Percentiles rank a stretch among this genome's conserved stretches.
These are phyloP conservation scores for Cylas formicarius DNA, from an alignment of 1,140 invertebrate species.

Conservation along the genomic window DNA sequence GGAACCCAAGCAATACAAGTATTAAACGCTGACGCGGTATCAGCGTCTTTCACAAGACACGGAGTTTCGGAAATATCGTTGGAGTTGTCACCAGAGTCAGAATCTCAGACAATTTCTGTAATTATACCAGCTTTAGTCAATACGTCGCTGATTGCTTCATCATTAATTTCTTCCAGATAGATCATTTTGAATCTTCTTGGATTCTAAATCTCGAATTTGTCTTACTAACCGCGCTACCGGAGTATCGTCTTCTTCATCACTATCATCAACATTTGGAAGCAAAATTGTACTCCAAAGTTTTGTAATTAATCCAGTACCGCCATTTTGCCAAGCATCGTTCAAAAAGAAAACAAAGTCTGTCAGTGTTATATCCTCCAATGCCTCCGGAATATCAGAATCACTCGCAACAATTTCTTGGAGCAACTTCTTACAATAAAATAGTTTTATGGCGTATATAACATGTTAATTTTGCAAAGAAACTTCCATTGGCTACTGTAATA, in stretches of 20 bases:
- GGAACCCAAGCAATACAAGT: slow-evolving; percentile 10
- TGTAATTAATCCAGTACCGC: slow-evolving; percentile 1
- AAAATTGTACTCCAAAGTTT: slow-evolving; percentile 5
- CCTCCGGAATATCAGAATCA: slow-evolving; percentile 4
- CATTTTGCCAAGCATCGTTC: slow-evolving; percentile 6
- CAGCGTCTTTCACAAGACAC: slow-evolving; percentile 4
- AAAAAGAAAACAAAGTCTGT: slow-evolving; percentile 8
- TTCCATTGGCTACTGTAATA: too few species aligned
- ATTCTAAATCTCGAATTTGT: slow-evolving; percentile 1
- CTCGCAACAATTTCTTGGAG: slow-evolving; percentile 11
- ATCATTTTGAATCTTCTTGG: slow-evolving; percentile 10
- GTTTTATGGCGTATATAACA: slow-evolving; percentile 16
- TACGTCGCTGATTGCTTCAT: slow-evolving; percentile 10
- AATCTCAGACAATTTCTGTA: slow-evolving; percentile 7
- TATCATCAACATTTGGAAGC: slow-evolving; percentile 6
- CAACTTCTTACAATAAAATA: slow-evolving; percentile 11
- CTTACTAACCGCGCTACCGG: slow-evolving; percentile 10
- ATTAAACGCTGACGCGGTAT: slow-evolving; percentile 9
- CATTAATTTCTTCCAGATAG: slow-evolving; percentile 13
- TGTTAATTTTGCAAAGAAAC: too few species aligned
- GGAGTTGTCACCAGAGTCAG: slow-evolving; percentile 8
- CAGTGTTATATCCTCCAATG: slow-evolving; percentile 3
- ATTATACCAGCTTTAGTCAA: slow-evolving; percentile 12
- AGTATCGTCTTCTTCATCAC: slow-evolving; percentile 11
- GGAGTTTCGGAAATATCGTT: slow-evolving; percentile 7